phyloP scores from a whole-genome alignment of 2,888 invertebrate genomes.

The Lapara coniferarum region DNA sequence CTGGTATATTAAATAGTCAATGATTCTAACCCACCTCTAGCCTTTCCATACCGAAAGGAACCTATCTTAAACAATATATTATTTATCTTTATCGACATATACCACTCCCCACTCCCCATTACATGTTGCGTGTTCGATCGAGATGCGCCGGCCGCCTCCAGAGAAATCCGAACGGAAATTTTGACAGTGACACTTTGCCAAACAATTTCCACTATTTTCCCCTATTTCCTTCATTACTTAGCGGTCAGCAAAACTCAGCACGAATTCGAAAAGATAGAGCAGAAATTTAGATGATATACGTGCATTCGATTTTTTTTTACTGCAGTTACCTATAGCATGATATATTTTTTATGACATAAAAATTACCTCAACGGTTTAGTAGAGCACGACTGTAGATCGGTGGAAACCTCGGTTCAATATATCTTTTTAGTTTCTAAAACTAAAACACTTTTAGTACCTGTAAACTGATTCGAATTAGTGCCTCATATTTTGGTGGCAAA shows the following conservation, averaged over 20 bases:
- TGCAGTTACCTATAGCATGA: too few relatives aligned
- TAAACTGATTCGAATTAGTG: too few relatives aligned
- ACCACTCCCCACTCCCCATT: conserved; percentile 44
- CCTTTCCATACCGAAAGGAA: neutral
- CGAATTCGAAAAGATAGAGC: neutral
- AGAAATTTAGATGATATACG: too few relatives aligned
- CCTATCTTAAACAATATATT: conserved; percentile 25
- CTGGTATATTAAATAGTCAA: too few relatives aligned
- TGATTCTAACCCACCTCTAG: too few relatives aligned
- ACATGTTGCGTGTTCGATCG: conserved; percentile 45
- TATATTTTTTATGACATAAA: too few relatives aligned
- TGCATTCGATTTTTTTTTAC: neutral
- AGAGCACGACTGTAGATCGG: too few relatives aligned
- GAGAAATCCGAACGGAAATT: conserved; percentile 55
- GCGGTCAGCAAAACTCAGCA: neutral
- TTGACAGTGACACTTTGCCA: conserved; percentile 38
- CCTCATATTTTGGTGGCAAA: too few relatives aligned
- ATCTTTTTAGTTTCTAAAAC: too few relatives aligned
- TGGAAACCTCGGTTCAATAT: too few relatives aligned
- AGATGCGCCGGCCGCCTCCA: conserved; percentile 53
- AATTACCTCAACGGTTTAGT: too few relatives aligned
- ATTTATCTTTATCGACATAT: conserved; percentile 33
- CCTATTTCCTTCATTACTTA: conserved; percentile 11
- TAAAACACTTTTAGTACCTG: too few relatives aligned
- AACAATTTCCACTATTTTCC: conserved; percentile 37